phyloP scores from a whole-genome alignment of 2,113 vertebrate species.

The Passer montanus region DNA sequence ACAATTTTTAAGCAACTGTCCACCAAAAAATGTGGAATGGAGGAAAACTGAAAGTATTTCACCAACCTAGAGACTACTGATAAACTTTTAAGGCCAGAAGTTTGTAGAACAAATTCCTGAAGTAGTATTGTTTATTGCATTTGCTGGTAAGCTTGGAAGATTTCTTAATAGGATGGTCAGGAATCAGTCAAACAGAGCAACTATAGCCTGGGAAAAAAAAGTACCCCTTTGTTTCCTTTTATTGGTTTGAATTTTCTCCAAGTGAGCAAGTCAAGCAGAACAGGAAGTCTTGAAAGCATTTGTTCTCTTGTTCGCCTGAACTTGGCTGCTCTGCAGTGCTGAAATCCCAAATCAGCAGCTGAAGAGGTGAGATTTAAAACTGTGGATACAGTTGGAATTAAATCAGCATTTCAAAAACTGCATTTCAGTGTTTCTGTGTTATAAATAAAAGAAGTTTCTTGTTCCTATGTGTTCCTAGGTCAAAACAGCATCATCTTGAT shows the following conservation, averaged over 20 bases:
- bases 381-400: background rate
- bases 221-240: constrained; percentile 29
- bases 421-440: background rate
- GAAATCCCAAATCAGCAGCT: constrained; percentile 36
- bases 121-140: background rate
- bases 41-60: background rate
- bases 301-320: background rate
- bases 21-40: background rate
- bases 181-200: constrained; percentile 31
- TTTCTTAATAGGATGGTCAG: constrained; percentile 17
- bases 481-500: background rate
- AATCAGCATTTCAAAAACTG: background rate
- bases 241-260: constrained; percentile 57
- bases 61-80: background rate
- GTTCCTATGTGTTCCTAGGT: background rate
- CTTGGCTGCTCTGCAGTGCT: constrained; percentile 35
- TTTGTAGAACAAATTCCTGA: background rate
- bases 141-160: background rate
- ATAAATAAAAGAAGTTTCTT: background rate
- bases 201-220: constrained; percentile 21
- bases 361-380: constrained; percentile 24
- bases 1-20: background rate
- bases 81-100: background rate
- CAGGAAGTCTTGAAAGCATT: constrained; percentile 53
- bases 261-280: constrained; percentile 55